These are phyloP conservation scores for Macrotrachela quadricornifera DNA, from an alignment of 1,140 invertebrate genomes.

Conservation along the genomic window DNA sequence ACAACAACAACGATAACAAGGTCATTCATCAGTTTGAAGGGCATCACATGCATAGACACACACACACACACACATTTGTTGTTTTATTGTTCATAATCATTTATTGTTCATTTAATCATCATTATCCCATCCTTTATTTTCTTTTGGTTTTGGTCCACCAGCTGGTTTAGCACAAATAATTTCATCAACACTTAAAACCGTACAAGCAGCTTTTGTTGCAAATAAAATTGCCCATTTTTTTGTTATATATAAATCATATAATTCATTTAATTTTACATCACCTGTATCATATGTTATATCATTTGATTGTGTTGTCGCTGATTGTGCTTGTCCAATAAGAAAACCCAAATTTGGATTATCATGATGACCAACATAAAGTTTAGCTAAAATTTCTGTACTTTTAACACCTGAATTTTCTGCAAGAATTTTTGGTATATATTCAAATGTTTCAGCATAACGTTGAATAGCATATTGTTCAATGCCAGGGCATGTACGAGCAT, in stretches of 20 bases:
- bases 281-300: conserved; percentile 38
- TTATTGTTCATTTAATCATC: conserved; percentile 33
- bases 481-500: conserved; percentile 50
- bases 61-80: too few species aligned
- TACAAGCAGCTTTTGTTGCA: conserved; percentile 69
- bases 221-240: conserved; percentile 89
- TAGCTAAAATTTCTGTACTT: conserved; percentile 57
- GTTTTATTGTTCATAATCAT: conserved; percentile 6
- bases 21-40: too few species aligned
- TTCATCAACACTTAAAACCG: conserved; percentile 79
- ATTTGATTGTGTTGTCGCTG: background rate
- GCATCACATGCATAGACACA: too few species aligned
- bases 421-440: conserved; percentile 67
- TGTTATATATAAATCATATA: conserved; percentile 43
- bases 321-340: conserved; percentile 52
- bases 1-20: too few species aligned
- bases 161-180: conserved; percentile 95
- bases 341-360: conserved; percentile 60
- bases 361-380: conserved; percentile 71
- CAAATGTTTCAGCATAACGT: conserved; percentile 73
- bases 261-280: conserved; percentile 32
- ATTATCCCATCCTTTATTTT: conserved; percentile 37
- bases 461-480: conserved; percentile 88
- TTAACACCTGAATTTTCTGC: conserved; percentile 80
- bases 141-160: conserved; percentile 67